Evolutionary conservation across 64 coral and sea anemone species (phyloP).

Genomic region (Stichodactyla helianthus): DNA sequence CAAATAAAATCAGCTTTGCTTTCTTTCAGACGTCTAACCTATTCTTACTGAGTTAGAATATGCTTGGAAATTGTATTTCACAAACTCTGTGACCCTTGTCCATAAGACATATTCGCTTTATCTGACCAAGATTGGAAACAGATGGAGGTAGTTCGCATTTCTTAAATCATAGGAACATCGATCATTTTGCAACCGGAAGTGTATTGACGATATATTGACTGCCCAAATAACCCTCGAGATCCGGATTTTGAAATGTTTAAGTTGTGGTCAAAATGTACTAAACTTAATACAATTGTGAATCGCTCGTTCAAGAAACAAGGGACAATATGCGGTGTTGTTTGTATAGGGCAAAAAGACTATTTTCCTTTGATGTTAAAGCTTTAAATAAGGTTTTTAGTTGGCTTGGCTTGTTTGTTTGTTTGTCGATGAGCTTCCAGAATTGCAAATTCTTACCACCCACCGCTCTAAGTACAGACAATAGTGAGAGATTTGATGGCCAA

Average conservation of each 20-base stretch:
- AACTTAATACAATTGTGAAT: background rate
- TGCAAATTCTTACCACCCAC: background rate
- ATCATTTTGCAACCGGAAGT: background rate
- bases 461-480: background rate
- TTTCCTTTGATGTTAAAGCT: background rate
- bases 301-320: background rate
- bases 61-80: background rate
- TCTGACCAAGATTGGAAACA: background rate
- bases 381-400: background rate
- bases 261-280: background rate
- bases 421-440: background rate
- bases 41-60: background rate
- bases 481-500: background rate
- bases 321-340: too few relatives aligned
- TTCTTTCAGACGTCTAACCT: background rate
- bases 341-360: background rate
- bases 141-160: background rate
- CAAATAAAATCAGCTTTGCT: background rate
- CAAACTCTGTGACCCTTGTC: background rate
- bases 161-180: background rate
- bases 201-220: background rate
- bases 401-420: background rate
- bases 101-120: background rate
- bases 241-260: slow-evolving; percentile 1
- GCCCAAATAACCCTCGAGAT: background rate